Evolutionary conservation across 2,888 invertebrate species (phyloP).

Genomic region (Theretra japonica): DNA sequence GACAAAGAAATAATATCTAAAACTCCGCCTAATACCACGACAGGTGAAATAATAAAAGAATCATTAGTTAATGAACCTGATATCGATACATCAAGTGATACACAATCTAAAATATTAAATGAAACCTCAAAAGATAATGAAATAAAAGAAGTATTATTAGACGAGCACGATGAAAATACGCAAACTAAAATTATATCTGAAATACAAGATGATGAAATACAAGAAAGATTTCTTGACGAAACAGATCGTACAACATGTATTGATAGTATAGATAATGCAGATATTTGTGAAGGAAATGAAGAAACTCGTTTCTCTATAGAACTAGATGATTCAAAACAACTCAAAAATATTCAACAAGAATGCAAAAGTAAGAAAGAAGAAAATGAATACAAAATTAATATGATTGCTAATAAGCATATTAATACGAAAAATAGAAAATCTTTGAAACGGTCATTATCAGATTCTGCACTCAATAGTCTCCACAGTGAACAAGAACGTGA

Average conservation of each 20-base stretch:
- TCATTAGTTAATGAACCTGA: too few relatives aligned
- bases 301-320: background rate
- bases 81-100: background rate
- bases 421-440: slow-evolving; percentile 39
- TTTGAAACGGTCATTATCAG: slow-evolving; percentile 74
- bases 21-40: background rate
- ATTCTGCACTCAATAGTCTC: slow-evolving; percentile 64
- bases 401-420: background rate
- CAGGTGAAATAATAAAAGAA: background rate
- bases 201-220: background rate
- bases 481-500: slow-evolving; percentile 45
- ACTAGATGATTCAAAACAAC: background rate
- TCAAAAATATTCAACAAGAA: background rate
- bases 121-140: background rate
- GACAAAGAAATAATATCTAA: too few relatives aligned
- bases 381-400: slow-evolving; percentile 29
- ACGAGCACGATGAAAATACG: background rate
- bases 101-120: background rate
- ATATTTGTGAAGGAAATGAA: background rate
- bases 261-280: background rate
- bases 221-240: background rate
- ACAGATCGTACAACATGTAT: too few relatives aligned
- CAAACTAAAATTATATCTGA: background rate
- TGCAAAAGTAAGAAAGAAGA: slow-evolving; percentile 3
- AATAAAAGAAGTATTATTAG: background rate